These are phyloP conservation scores for Melopsittacus undulatus DNA, from an alignment of 2,797 vertebrate genomes.

Conservation along the genomic window DNA sequence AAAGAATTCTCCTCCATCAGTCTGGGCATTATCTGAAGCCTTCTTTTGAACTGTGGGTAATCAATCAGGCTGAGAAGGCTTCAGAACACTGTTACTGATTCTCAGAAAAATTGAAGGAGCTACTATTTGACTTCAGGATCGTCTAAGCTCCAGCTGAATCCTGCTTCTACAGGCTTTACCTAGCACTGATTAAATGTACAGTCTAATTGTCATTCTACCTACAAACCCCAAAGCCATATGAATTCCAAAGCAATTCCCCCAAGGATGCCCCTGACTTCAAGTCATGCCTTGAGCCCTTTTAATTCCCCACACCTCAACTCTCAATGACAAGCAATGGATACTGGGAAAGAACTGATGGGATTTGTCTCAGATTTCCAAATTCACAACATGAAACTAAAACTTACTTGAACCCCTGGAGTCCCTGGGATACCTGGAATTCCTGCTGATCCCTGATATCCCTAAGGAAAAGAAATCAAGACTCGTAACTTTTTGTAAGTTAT, in stretches of 20 bases:
- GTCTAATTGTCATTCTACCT: neutral
- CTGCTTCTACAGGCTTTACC: neutral
- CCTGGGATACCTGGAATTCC: constrained; percentile 87
- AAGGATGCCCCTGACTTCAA: neutral
- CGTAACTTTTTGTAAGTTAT: neutral
- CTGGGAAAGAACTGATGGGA: neutral
- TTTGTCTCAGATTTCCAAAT: neutral
- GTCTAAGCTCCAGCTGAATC: neutral
- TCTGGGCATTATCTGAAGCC: neutral
- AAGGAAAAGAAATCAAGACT: constrained; percentile 41
- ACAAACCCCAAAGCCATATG: neutral
- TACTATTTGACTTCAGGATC: neutral
- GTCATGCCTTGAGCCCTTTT: neutral
- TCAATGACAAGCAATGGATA: neutral
- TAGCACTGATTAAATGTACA: neutral
- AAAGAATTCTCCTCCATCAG: neutral
- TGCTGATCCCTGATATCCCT: constrained; percentile 87
- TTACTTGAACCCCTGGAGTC: constrained; percentile 86
- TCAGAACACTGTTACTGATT: neutral
- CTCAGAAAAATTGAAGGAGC: neutral
- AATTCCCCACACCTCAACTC: neutral
- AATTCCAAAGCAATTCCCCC: neutral
- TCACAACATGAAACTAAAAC: neutral
- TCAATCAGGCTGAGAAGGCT: neutral
- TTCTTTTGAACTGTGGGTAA: neutral